Evolutionary conservation across 30 jellyfish, hydroid and myxozoan genomes (phyloP), one percentile per base, ranked within the genome.

Genomic region (Cassiopea xamachana): DNA sequence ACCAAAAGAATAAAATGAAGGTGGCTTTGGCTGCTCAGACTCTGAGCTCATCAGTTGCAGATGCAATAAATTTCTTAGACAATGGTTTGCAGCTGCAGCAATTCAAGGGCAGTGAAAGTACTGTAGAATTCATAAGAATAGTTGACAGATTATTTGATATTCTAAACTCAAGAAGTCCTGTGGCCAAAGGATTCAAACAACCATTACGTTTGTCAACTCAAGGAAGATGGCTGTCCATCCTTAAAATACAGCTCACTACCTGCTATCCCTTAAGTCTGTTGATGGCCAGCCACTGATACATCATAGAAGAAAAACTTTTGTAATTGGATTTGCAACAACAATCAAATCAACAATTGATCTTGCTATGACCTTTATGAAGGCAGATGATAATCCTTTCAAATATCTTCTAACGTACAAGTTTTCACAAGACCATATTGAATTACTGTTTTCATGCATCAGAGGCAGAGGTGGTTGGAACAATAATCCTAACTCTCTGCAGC

Each of bases 361-460:
- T 17, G 80, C 93, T 27, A 69, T 18, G 70, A 69, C 17, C 44
- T 51, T 89, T 10, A 3, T 89, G 71, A 50, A 17, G 2, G 46
- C 16, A 47, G 96, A 64, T 4, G 87, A 10, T 14, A 59, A 89
- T 69, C 92, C 96, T 19, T 78, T 79, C 79, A 47, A 87, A 69
- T 78, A 58, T 78, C n/a, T 87, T 44, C 67, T 77, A 7, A 79
- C 90, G 1, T 78, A 77, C 16, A 61, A 79, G 77, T 77, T 77
- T 47, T 87, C 94, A 46, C 94, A 87, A 51, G 90, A 87, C 74
- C 94, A 58, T 39, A 48, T 87, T 2, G 89, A 75, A 49, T 49
- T 87, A 1, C 46, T 87, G 73, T 87, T 87, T 87, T 75, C 84
- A 16, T 87, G 94, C 82, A 87, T 77, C n/a, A 75, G 94, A 46